Evolutionary conservation across 2,797 vertebrate genomes (phyloP), one percentile per base, ranked within the genome.

Genomic region (Arrhamphus sclerolepis): DNA sequence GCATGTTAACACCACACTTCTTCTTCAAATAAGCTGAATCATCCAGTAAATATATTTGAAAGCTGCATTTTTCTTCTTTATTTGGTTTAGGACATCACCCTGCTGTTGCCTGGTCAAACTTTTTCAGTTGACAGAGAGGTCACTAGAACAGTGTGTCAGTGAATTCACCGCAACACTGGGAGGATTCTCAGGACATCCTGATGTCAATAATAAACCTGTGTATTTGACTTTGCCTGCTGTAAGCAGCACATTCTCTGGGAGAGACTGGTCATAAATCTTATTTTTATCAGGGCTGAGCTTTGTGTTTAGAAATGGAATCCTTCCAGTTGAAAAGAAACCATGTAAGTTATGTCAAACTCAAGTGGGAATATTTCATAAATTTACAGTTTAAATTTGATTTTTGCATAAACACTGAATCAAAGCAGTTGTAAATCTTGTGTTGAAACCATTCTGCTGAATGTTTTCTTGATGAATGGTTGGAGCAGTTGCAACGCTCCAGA

Each of bases 11-110:
- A 2, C 40, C 5, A 10, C 19, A 0, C 59, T 52, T 47, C 42
- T 26, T 58, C 49, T 28, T 55, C 77, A 65, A 47, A 77, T 67
- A 40, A 75, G 54, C 65, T 61, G 74, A 61, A 72, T 85, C 62
- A 75, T 84, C 79, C 77, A 75, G 70, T 77, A 54, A 70, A 74
- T n/a, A 63, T 34, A 9, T 76, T 24, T 50, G 48, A 17, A 20
- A 31, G 68, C 63, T 50, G 61, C 46, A 29, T 74, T 66, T 69
- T 58, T 26, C 51, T 42, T 17, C 18, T 31, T 42, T 11, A 14
- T 9, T 61, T 28, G 6, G 42, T 49, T 6, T 6, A 54, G 29
- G 57, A 43, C 40, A 17, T 63, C 38, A 81, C 69, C 67, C 56
- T 72, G 67, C 72, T 57, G 75, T 76, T 13, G 10, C 29, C 11